Base-by-base conservation (phyloP, 2,113 vertebrate species). In the Brachirus orientalis region DNA sequence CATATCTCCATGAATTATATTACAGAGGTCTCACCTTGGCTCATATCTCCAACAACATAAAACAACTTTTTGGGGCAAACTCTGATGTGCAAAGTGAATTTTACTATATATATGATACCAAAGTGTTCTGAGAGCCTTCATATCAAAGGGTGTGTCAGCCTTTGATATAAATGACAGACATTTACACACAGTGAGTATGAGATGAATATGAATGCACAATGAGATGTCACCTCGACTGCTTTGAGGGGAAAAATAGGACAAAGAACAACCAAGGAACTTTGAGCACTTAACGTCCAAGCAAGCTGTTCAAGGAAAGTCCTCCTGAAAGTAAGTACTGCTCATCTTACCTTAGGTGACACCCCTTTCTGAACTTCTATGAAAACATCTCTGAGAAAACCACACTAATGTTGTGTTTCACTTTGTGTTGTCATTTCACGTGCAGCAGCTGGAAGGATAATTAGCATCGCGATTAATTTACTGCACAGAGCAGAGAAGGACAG, bases 91-190 rank as follows among this genome's bases (percentile, higher is more conserved):
- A 45, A 8, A 22, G 40, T 57, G 36, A 69, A 51, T 28, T 45
- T 63, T 53, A 66, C 37, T 55, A 2, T 2, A 28, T 28, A 28
- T 28, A 28, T 28, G 28, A 28, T 6, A 28, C 28, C 28, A 28
- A 28, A 28, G 28, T 28, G 28, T 3, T 28, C 28, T 28, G 17
- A 61, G 72, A 84, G 68, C 2, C 58, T 72, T 72, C 7, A 77
- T 75, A 83, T 81, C 78, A 89, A 86, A 88, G 51, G 47, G 36
- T 6, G 48, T 16, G 52, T 36, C 41, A 55, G 55, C 51, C 80
- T 84, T 89, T 86, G 84, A 84, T 83, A 77, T 56, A 57, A 61
- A 86, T 65, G 70, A 65, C 72, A 84, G 74, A 81, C 61, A 50
- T 65, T 75, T 86, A 67, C 43, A 75, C 60, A 79, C 51, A 35